Evolutionary conservation across 2,113 vertebrate genomes (phyloP).

Genomic region (Agapornis roseicollis): DNA sequence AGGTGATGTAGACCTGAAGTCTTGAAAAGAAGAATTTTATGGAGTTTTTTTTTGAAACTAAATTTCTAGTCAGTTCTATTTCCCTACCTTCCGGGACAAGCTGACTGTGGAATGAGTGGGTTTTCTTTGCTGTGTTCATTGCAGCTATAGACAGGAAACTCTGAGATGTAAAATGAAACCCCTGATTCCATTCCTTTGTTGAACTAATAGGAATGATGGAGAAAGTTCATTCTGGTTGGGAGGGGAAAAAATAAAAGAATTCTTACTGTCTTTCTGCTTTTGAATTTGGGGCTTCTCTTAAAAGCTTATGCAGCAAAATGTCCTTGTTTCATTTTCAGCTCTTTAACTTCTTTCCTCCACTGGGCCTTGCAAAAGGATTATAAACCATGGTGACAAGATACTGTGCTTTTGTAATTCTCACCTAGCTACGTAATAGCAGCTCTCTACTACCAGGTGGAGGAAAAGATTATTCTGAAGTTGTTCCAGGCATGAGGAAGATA

Average conservation of each 20-base stretch:
- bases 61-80: not conserved
- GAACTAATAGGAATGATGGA: not conserved
- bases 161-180: not conserved
- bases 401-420: not conserved
- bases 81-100: not conserved
- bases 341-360: not conserved
- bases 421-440: not conserved
- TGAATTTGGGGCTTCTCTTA: not conserved
- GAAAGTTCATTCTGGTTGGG: not conserved
- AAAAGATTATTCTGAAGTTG: not conserved
- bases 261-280: not conserved
- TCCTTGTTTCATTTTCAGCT: not conserved
- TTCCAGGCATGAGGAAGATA: not conserved
- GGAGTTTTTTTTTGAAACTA: not conserved
- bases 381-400: not conserved
- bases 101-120: not conserved
- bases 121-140: not conserved
- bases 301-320: not conserved
- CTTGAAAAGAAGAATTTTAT: not conserved
- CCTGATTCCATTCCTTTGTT: not conserved
- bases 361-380: not conserved
- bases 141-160: not conserved
- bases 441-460: not conserved
- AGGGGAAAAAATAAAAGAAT: not conserved
- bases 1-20: not conserved